Conservation (phyloP, 2,797 vertebrate genomes). For the Eulemur albifrons region DNA sequence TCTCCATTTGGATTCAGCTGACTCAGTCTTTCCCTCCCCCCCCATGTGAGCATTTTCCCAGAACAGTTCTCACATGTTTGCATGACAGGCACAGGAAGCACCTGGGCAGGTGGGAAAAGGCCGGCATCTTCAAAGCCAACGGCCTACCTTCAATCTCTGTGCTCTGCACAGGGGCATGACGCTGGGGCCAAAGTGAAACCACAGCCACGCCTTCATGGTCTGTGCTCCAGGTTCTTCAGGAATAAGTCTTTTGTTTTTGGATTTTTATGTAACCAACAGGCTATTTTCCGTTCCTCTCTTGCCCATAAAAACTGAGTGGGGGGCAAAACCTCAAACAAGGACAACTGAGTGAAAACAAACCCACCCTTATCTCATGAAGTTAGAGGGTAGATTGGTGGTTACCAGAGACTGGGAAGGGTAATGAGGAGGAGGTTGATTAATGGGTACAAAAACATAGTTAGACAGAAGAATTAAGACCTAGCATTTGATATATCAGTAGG, state of each 20-base stretch:
- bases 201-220: accelerated
- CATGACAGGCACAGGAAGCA: not conserved
- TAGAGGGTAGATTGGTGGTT: not conserved
- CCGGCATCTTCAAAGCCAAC: accelerated
- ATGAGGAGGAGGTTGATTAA: not conserved
- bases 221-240: not conserved
- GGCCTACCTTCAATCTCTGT: accelerated
- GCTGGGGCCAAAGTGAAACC: not conserved
- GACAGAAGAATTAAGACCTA: not conserved
- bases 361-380: not conserved
- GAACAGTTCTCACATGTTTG: not conserved
- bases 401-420: not conserved
- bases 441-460: not conserved
- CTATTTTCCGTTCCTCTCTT: not conserved
- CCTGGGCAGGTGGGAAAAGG: not conserved
- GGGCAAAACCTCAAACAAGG: not conserved
- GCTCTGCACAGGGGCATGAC: accelerated
- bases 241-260: not conserved
- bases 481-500: not conserved
- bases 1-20: not conserved
- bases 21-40: too few relatives aligned
- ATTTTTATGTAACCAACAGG: not conserved
- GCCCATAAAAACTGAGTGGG: accelerated
- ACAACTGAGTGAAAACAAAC: too few relatives aligned
- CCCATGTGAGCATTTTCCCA: accelerated